Conservation (phyloP, 2,113 vertebrate genomes). For the Eurypyga helias region DNA sequence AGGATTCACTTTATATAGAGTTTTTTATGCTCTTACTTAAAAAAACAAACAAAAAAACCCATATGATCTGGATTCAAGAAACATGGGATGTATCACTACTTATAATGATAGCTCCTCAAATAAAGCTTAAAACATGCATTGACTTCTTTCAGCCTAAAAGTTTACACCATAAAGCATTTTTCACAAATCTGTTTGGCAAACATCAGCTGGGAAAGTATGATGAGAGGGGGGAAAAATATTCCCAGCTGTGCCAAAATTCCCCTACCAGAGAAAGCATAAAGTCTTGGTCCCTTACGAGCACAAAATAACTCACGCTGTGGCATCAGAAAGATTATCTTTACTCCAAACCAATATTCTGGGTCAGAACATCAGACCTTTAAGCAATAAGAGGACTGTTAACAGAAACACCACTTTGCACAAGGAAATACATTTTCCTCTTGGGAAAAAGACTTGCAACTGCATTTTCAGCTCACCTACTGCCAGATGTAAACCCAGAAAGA, state of each 20-base stretch:
- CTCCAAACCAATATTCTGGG: background rate
- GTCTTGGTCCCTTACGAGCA: background rate
- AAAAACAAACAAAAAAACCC: background rate
- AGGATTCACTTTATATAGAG: background rate
- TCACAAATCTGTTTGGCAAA: background rate
- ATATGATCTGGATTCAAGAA: background rate
- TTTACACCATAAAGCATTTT: background rate
- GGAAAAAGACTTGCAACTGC: background rate
- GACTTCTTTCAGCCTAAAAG: background rate
- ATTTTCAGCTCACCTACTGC: background rate
- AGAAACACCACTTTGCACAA: background rate
- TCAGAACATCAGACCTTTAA: background rate
- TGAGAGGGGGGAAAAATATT: background rate
- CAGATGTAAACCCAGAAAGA: background rate
- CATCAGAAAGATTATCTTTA: background rate
- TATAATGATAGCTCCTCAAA: background rate
- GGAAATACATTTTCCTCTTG: background rate
- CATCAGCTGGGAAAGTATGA: background rate
- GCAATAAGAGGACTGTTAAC: background rate
- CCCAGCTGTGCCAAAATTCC: background rate
- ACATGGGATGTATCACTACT: background rate
- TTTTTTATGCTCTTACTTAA: background rate
- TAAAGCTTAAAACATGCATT: background rate
- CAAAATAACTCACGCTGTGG: background rate
- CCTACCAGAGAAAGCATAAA: background rate